These are phyloP conservation scores for Xenopus borealis DNA, from an alignment of 2,113 vertebrate species.

Conservation along the genomic window DNA sequence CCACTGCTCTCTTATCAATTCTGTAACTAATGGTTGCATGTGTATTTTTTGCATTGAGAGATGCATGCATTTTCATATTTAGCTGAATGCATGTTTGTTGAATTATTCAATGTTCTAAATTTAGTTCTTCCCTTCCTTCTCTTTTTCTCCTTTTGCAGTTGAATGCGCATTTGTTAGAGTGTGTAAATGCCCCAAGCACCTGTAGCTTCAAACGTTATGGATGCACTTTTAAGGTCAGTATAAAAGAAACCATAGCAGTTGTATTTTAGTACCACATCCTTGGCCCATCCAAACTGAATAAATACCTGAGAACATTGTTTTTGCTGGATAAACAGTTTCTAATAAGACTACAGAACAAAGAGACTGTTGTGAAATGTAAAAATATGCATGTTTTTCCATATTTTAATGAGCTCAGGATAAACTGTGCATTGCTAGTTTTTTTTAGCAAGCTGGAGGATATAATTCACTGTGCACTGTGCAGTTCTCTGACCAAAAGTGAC, in stretches of 20 bases:
- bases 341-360: too few relatives aligned
- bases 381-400: too few relatives aligned
- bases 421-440: too few relatives aligned
- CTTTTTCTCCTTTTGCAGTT: conserved; percentile 77
- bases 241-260: conserved; percentile 47
- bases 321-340: too few relatives aligned
- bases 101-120: background rate
- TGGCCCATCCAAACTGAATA: too few relatives aligned
- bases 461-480: too few relatives aligned
- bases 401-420: too few relatives aligned
- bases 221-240: conserved; percentile 93
- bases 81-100: background rate
- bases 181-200: conserved; percentile 94
- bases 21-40: background rate
- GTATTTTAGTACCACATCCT: background rate
- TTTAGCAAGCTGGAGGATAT: too few relatives aligned
- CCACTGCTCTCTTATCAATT: background rate
- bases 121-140: conserved; percentile 57
- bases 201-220: conserved; percentile 93
- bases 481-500: too few relatives aligned
- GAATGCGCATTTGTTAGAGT: conserved; percentile 85
- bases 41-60: background rate
- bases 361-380: too few relatives aligned
- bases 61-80: background rate
- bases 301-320: too few relatives aligned